Percentiles rank a stretch among this genome's conserved stretches.
phyloP scores from a whole-genome alignment of 64 coral and sea anemone genomes.

The Actinia equina region DNA sequence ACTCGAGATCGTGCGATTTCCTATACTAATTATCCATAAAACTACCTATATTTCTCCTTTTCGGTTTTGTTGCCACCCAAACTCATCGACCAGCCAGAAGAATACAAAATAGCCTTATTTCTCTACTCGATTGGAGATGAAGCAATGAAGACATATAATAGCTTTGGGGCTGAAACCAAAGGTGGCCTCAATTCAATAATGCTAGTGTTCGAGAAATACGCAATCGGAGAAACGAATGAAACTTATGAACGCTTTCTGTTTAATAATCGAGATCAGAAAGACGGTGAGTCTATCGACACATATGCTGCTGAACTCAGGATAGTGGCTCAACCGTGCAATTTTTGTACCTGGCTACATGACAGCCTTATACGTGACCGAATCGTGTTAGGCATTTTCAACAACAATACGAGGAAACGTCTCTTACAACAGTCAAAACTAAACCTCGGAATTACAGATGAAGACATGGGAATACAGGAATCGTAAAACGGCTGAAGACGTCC shows the following conservation, averaged over 20 bases:
- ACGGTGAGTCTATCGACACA: conserved; percentile 34
- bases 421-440: background rate
- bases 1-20: no score
- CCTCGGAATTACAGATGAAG: background rate
- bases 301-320: conserved; percentile 46
- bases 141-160: conserved; percentile 44
- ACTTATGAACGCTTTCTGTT: conserved; percentile 57
- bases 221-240: conserved; percentile 60
- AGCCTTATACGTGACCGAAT: conserved; percentile 22
- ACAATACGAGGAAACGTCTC: background rate
- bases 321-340: conserved; percentile 47
- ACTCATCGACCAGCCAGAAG: background rate
- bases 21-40: no score
- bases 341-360: conserved; percentile 25
- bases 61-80: no score
- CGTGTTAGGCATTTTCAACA: conserved; percentile 29
- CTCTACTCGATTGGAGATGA: conserved; percentile 41
- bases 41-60: no score
- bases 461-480: no score
- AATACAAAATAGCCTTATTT: conserved; percentile 44
- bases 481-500: no score
- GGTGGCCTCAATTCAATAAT: conserved; percentile 6
- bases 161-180: conserved; percentile 33
- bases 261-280: conserved; percentile 31
- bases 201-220: conserved; percentile 50